Evolutionary conservation across 2,113 vertebrate genomes (phyloP).

Genomic region (Rafetus swinhoei): DNA sequence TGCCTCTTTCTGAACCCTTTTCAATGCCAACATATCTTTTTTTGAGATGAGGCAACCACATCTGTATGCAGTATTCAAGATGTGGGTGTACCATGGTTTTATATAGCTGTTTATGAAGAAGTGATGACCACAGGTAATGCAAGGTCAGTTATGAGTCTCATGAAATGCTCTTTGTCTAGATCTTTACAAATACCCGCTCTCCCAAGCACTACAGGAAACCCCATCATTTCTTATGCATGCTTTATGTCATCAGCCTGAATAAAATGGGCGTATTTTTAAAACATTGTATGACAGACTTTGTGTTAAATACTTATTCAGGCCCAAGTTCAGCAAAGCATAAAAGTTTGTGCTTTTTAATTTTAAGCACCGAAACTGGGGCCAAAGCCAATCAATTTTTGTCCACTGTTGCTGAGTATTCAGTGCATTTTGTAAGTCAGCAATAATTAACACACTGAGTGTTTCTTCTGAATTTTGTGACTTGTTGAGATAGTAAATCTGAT

Average conservation of each 20-base stretch:
- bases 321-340: neutral
- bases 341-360: neutral
- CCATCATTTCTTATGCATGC: neutral
- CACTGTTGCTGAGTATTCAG: slow-evolving; percentile 41
- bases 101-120: neutral
- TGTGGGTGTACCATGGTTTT: no score
- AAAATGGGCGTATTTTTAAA: neutral
- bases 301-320: neutral
- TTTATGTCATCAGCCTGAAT: neutral
- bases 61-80: no score
- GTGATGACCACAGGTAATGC: neutral
- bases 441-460: slow-evolving; percentile 8
- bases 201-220: neutral
- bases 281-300: neutral
- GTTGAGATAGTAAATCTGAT: slow-evolving; percentile 15
- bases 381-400: neutral
- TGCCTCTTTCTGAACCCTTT: no score
- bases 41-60: no score
- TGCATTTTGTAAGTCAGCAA: slow-evolving; percentile 59
- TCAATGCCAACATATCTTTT: no score
- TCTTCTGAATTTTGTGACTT: slow-evolving; percentile 44
- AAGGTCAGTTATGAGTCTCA: neutral
- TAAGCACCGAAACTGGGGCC: neutral
- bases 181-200: neutral
- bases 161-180: neutral